Percentiles rank a stretch among this genome's conserved stretches.
Evolutionary conservation across 2,113 vertebrate genomes (phyloP).

Genomic region (Clarias gariepinus): DNA sequence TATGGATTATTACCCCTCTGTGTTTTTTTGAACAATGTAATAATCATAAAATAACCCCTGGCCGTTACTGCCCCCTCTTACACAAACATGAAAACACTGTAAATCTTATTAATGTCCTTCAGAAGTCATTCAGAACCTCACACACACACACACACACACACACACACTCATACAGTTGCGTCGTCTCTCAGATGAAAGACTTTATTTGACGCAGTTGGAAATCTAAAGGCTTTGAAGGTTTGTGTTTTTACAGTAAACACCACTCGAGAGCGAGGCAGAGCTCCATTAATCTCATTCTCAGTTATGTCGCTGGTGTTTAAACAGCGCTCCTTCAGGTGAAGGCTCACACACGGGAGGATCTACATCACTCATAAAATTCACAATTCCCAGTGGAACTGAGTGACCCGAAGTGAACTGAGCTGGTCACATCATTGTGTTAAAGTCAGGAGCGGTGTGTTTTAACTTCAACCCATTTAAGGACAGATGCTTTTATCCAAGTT

Average conservation of each 20-base stretch:
- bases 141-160: not conserved
- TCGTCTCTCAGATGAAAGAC: not conserved
- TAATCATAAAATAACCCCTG: not conserved
- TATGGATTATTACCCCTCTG: not conserved
- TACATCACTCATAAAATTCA: not conserved
- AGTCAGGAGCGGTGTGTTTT: not conserved
- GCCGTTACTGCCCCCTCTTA: not conserved
- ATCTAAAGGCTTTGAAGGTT: not conserved
- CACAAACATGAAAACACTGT: not conserved
- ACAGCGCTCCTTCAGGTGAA: not conserved
- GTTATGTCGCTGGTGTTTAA: not conserved
- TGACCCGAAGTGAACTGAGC: not conserved
- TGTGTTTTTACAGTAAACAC: not conserved
- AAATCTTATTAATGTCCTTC: not conserved
- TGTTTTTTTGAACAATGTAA: not conserved
- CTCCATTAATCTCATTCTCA: not conserved
- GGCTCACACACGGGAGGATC: not conserved
- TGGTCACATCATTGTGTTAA: not conserved
- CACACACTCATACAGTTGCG: not conserved
- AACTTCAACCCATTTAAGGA: not conserved
- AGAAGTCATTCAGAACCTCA: not conserved
- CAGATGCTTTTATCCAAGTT: not conserved
- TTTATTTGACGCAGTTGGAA: not conserved
- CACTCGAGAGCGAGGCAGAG: not conserved
- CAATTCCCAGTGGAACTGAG: not conserved